These are phyloP conservation scores for Orthosia incerta DNA, from an alignment of 2,888 invertebrate genomes.

Conservation along the genomic window DNA sequence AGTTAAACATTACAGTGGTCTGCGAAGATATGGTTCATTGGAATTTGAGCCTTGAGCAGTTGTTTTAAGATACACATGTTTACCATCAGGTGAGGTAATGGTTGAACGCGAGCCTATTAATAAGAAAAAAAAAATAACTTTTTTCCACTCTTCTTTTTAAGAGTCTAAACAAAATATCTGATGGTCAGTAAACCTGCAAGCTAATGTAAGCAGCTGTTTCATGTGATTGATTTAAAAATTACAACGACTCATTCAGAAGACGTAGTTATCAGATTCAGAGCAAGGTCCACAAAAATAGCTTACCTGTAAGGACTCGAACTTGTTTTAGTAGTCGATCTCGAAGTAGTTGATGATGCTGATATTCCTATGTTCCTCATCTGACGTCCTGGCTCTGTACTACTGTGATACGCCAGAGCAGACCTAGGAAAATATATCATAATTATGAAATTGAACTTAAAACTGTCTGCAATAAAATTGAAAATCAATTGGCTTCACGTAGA, in stretches of 20 bases:
- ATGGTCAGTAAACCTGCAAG: not conserved
- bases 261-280: too few species aligned
- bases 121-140: too few species aligned
- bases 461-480: not conserved
- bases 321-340: slow-evolving; percentile 98
- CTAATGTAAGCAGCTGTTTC: too few species aligned
- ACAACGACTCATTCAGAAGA: too few species aligned
- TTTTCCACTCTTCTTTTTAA: too few species aligned
- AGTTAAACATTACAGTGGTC: too few species aligned
- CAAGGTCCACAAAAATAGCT: not conserved
- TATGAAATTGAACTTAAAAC: not conserved
- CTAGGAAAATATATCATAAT: slow-evolving; percentile 80
- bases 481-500: too few species aligned
- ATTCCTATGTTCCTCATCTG: slow-evolving; percentile 95
- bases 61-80: not conserved
- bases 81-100: too few species aligned
- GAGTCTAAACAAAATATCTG: not conserved
- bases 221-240: too few species aligned
- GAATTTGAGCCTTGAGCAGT: not conserved
- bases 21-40: not conserved
- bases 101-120: too few species aligned
- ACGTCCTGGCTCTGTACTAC: slow-evolving; percentile 88
- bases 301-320: slow-evolving; percentile 97
- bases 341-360: slow-evolving; percentile 98
- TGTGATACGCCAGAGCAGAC: slow-evolving; percentile 95